Evolutionary conservation across 2,888 invertebrate species (phyloP).

Genomic region (Drosophila antonietae): DNA sequence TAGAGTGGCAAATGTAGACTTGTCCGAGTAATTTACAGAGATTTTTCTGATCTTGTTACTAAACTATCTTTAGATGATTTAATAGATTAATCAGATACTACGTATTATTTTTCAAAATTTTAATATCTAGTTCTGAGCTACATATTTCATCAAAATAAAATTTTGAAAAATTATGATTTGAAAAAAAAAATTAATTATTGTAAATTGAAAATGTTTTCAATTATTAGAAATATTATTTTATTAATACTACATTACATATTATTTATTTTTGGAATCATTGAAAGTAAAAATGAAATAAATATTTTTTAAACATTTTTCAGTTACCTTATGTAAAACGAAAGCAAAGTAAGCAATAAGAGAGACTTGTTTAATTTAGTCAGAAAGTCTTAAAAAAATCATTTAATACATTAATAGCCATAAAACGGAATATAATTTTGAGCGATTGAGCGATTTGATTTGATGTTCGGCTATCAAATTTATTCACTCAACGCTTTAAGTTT

Average conservation of each 20-base stretch:
- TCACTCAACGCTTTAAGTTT: constrained; percentile 35
- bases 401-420: constrained; percentile 15
- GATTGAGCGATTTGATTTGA: constrained; percentile 31
- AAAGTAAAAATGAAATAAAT: background rate
- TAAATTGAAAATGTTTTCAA: too few species aligned
- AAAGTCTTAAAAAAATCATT: constrained; percentile 1
- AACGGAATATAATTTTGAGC: constrained; percentile 29
- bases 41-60: background rate
- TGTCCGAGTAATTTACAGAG: background rate
- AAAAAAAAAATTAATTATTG: too few species aligned
- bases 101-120: too few species aligned
- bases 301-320: background rate
- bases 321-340: too few species aligned
- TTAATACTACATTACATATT: background rate
- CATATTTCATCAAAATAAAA: too few species aligned
- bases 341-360: background rate
- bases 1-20: background rate
- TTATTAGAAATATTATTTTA: too few species aligned
- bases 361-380: background rate
- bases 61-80: background rate
- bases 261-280: background rate
- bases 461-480: constrained; percentile 48
- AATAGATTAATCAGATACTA: background rate
- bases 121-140: too few species aligned
- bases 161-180: too few species aligned